Conservation (phyloP, 1,140 invertebrate species). For the Bacillus rossius region DNA sequence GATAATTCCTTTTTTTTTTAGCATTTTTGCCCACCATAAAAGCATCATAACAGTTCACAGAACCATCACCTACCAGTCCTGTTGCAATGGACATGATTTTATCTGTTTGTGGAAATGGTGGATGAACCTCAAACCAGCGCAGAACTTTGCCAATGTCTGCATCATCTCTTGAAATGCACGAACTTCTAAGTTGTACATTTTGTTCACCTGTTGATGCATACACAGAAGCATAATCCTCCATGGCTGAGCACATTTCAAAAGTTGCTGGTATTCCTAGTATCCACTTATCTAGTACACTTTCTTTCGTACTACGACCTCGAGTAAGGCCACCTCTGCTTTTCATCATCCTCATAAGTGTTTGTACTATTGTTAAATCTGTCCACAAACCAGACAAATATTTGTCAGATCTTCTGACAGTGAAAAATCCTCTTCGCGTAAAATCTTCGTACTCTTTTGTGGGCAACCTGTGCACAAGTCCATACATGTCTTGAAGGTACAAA, state of each 20-base stretch:
- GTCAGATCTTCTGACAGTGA: constrained; percentile 2
- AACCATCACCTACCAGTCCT: constrained; percentile 22
- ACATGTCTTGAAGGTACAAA: constrained; percentile 30
- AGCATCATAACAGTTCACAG: constrained; percentile 29
- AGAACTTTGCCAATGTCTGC: too few relatives aligned
- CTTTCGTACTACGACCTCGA: not conserved
- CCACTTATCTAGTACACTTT: not conserved
- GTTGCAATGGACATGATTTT: constrained; percentile 30
- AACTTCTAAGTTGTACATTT: too few relatives aligned
- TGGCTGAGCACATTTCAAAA: too few relatives aligned
- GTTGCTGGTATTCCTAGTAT: not conserved
- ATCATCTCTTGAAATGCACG: too few relatives aligned
- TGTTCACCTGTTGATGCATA: too few relatives aligned
- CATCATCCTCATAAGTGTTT: constrained; percentile 7
- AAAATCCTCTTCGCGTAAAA: not conserved
- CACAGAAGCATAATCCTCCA: too few relatives aligned
- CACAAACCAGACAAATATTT: constrained; percentile 1
- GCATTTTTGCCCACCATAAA: constrained; percentile 13
- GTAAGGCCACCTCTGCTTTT: constrained; percentile 4
- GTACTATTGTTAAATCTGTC: constrained; percentile 9
- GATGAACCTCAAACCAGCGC: too few relatives aligned
- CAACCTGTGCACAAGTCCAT: too few relatives aligned
- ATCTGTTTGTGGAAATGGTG: constrained; percentile 28
- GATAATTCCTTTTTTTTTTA: too few relatives aligned
- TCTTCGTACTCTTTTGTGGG: too few relatives aligned